These are phyloP conservation scores for Laupala kohalensis DNA, from an alignment of 1,140 invertebrate species.

Conservation along the genomic window DNA sequence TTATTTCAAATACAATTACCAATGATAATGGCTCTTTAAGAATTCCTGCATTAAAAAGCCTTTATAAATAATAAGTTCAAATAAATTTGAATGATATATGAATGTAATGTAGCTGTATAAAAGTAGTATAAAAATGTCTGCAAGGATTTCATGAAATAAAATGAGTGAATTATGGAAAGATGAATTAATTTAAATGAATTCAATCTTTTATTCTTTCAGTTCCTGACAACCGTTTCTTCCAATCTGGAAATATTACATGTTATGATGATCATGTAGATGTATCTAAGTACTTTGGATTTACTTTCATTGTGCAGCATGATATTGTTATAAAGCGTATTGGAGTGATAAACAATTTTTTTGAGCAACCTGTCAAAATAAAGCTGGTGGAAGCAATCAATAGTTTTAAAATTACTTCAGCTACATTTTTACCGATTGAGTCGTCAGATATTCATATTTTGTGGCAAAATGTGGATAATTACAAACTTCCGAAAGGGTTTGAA, in stretches of 20 bases:
- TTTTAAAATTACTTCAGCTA: not conserved
- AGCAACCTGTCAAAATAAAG: not conserved
- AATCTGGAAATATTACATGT: not conserved
- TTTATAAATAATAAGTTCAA: not conserved
- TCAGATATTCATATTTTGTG: not conserved
- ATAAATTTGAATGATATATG: not conserved
- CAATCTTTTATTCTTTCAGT: not conserved
- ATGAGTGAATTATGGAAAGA: not conserved
- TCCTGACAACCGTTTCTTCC: not conserved
- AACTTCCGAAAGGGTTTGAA: constrained; percentile 9
- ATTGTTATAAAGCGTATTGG: not conserved
- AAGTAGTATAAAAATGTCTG: not conserved
- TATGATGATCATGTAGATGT: not conserved
- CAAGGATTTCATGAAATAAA: not conserved
- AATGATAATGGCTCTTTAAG: not conserved
- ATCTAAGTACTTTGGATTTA: not conserved
- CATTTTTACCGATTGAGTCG: not conserved
- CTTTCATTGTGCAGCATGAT: constrained; percentile 3
- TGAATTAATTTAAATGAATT: not conserved
- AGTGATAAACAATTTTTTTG: not conserved
- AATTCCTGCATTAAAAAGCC: not conserved
- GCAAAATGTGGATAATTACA: not conserved
- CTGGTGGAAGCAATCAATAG: not conserved
- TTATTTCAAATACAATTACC: not conserved
- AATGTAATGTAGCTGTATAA: not conserved